phyloP scores from a whole-genome alignment of 2,888 invertebrate species.

The Physocephala rufipes region DNA sequence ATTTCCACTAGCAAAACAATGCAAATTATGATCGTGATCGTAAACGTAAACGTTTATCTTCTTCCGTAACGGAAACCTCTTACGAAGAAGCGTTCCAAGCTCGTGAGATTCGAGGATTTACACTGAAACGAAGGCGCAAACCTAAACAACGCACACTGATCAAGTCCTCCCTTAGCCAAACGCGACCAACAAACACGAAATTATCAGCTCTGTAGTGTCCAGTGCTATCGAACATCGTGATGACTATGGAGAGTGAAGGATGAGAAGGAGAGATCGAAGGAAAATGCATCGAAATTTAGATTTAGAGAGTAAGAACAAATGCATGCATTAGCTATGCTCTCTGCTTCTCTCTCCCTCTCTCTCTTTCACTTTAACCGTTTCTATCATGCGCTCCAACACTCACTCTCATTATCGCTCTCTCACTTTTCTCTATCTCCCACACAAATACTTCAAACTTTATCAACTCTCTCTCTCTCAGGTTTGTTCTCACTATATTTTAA shows the following conservation, averaged over 20 bases:
- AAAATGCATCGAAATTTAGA: too few species aligned
- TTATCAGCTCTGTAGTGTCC: background rate
- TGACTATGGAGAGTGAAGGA: background rate
- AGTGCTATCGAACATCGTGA: background rate
- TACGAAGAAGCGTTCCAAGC: constrained; percentile 59
- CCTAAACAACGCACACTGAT: too few species aligned
- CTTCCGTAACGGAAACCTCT: constrained; percentile 27
- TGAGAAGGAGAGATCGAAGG: background rate
- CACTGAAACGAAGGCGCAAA: constrained; percentile 60
- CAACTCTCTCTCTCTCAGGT: too few species aligned
- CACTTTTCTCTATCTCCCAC: too few species aligned
- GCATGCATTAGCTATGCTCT: background rate
- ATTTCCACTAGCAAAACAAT: background rate
- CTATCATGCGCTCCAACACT: too few species aligned
- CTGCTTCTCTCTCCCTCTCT: too few species aligned
- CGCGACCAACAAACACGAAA: constrained; percentile 23
- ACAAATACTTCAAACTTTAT: too few species aligned
- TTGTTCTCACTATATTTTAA: too few species aligned
- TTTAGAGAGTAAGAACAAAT: too few species aligned
- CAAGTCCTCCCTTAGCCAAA: constrained; percentile 60
- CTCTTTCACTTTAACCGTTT: too few species aligned
- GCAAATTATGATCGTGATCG: constrained; percentile 7
- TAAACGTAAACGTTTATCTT: background rate
- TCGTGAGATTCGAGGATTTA: constrained; percentile 62
- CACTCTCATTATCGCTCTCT: too few species aligned